A percentile compares a stretch with the other conserved stretches of the same genome.
phyloP scores from a whole-genome alignment of 2,797 vertebrate genomes.

The Semotilus atromaculatus region DNA sequence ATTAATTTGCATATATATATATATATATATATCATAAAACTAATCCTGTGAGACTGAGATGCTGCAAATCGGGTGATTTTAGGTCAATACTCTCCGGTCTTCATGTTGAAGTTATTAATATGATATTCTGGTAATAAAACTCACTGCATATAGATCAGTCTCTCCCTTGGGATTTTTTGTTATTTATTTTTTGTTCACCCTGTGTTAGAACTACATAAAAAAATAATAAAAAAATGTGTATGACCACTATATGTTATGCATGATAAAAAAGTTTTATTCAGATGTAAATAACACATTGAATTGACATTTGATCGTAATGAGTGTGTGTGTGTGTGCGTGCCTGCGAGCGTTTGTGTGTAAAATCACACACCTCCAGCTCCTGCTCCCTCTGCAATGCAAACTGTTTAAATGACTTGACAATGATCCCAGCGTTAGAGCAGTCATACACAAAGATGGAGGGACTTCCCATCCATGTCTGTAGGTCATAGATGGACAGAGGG shows the following conservation, averaged over 20 bases:
- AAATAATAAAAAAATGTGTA: background rate
- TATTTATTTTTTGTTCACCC: too few relatives aligned
- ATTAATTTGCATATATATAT: too few relatives aligned
- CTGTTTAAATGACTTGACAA: constrained; percentile 98
- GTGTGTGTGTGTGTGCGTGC: constrained; percentile 32
- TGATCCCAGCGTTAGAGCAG: constrained; percentile 96
- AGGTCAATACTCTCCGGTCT: background rate
- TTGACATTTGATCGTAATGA: background rate
- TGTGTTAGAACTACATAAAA: background rate
- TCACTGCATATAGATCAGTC: too few relatives aligned
- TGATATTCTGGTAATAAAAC: background rate
- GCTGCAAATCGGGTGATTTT: too few relatives aligned
- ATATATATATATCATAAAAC: too few relatives aligned
- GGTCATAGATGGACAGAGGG: constrained; percentile 96
- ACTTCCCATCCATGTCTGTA: constrained; percentile 99
- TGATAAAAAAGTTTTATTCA: background rate
- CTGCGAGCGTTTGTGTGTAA: background rate
- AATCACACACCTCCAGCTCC: constrained; percentile 89
- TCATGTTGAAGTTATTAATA: background rate
- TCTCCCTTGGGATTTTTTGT: too few relatives aligned
- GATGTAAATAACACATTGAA: background rate
- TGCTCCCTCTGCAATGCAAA: constrained; percentile 97
- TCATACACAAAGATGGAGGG: constrained; percentile 98
- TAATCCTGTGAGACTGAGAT: too few relatives aligned
- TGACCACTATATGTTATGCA: background rate